These are phyloP conservation scores for Engraulis encrasicolus DNA, from an alignment of 2,113 vertebrate species.

Conservation along the genomic window DNA sequence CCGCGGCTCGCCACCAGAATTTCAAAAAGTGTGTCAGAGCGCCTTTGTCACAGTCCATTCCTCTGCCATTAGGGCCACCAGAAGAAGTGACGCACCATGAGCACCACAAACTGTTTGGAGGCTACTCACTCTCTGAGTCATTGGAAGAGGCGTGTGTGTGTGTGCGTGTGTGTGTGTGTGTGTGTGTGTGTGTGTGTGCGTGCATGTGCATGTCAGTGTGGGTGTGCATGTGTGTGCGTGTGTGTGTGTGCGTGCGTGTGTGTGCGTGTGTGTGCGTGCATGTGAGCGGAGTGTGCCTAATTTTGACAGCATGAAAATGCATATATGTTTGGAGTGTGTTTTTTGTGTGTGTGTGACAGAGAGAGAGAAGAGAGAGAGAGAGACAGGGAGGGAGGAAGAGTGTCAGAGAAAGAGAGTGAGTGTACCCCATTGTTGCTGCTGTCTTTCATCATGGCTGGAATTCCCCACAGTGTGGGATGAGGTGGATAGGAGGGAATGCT, in stretches of 20 bases:
- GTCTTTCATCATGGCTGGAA: background rate
- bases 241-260: no score
- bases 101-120: background rate
- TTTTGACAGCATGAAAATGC: no score
- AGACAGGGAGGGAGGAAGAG: no score
- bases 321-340: no score
- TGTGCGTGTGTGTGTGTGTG: no score
- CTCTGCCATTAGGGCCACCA: background rate
- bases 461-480: background rate
- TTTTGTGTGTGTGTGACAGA: no score
- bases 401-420: background rate
- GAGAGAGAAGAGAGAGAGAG: no score
- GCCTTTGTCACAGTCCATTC: slow-evolving; percentile 2
- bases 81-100: background rate
- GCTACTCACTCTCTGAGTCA: background rate
- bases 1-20: background rate
- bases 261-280: no score
- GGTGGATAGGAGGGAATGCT: background rate
- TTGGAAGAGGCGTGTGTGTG: background rate
- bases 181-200: no score
- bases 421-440: background rate
- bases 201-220: no score
- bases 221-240: no score
- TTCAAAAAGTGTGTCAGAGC: background rate
- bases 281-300: no score